Percentiles rank a stretch among this genome's conserved stretches.
Conservation (phyloP, 1,140 invertebrate species). For the Drosophila kanapiae region DNA sequence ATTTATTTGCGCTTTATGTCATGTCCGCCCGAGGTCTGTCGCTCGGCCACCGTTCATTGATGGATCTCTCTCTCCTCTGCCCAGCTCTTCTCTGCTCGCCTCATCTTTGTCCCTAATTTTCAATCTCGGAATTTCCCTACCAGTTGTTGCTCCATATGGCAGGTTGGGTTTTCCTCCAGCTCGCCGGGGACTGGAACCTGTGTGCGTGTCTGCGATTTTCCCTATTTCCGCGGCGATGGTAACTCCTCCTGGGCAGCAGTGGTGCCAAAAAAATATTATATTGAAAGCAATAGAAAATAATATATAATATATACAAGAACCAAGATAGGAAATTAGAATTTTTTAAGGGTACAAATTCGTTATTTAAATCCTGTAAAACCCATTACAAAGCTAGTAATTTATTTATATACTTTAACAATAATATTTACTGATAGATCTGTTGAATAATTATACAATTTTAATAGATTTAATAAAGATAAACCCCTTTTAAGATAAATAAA, state of each 20-base stretch:
- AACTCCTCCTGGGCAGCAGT: too few relatives aligned
- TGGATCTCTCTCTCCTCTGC: conserved; percentile 14
- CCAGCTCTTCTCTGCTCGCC: neutral
- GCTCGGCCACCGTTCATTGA: conserved; percentile 51
- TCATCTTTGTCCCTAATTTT: conserved; percentile 10
- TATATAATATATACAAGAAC: too few relatives aligned
- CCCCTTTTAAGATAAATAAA: too few relatives aligned
- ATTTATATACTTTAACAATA: too few relatives aligned
- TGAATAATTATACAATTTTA: too few relatives aligned
- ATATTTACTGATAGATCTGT: too few relatives aligned
- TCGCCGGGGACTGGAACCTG: neutral
- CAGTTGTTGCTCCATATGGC: conserved; percentile 33
- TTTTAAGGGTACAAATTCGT: too few relatives aligned
- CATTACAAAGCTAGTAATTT: too few relatives aligned
- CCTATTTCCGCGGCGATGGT: neutral
- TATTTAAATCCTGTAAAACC: too few relatives aligned
- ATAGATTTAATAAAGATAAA: too few relatives aligned
- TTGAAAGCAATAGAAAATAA: neutral
- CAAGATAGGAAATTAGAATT: too few relatives aligned
- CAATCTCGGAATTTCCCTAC: conserved; percentile 22
- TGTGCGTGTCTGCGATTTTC: neutral
- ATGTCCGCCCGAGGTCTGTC: conserved; percentile 18
- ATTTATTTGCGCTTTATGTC: conserved; percentile 76
- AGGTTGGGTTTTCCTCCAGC: conserved; percentile 38
- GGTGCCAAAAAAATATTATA: neutral